Evolutionary conservation across 2,888 invertebrate species (phyloP).

Genomic region (Scelioninae gen. 2): DNA sequence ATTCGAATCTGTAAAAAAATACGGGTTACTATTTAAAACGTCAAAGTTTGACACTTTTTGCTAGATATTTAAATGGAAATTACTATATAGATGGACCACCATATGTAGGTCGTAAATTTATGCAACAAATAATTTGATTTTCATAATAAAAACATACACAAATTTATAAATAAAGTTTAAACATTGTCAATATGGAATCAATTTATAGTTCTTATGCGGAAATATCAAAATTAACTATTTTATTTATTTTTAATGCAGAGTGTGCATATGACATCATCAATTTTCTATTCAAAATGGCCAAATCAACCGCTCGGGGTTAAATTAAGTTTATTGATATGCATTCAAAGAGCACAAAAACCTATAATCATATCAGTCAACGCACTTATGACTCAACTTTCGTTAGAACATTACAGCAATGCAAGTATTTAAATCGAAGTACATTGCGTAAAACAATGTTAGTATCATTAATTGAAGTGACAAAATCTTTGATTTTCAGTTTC

Average conservation of each 20-base stretch:
- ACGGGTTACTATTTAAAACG: too few species aligned
- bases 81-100: too few species aligned
- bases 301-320: neutral
- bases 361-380: constrained; percentile 32
- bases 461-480: neutral
- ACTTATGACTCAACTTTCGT: constrained; percentile 15
- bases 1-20: too few species aligned
- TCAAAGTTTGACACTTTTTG: too few species aligned
- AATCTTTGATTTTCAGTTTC: constrained; percentile 28
- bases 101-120: too few species aligned
- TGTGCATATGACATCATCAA: constrained; percentile 2
- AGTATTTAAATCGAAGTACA: neutral
- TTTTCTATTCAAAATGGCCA: constrained; percentile 23
- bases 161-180: too few species aligned
- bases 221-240: neutral
- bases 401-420: neutral
- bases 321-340: constrained; percentile 4
- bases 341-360: constrained; percentile 26
- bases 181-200: too few species aligned
- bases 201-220: neutral
- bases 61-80: too few species aligned
- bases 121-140: too few species aligned
- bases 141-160: too few species aligned
- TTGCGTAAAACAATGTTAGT: neutral
- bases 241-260: constrained; percentile 1